A percentile compares a stretch with the other conserved stretches of the same genome.
Evolutionary conservation across 2,797 vertebrate species (phyloP).

Genomic region (Poeciliopsis turneri): DNA sequence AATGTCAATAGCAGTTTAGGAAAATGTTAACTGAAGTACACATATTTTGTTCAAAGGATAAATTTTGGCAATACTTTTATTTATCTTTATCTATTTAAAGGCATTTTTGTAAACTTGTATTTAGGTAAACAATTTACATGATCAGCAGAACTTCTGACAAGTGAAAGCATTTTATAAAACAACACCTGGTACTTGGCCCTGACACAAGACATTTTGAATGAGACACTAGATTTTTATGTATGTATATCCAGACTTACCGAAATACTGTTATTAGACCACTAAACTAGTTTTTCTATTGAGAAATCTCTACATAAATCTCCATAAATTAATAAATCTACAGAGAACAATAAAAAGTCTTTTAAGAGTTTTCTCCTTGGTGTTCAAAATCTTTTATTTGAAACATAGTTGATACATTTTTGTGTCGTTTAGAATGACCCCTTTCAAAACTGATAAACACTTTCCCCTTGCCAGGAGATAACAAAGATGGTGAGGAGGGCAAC

Average conservation of each 20-base stretch:
- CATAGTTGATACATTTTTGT: background rate
- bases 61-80: background rate
- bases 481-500: conserved; percentile 94
- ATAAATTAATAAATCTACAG: background rate
- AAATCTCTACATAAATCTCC: background rate
- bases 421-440: background rate
- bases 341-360: background rate
- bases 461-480: conserved; percentile 86
- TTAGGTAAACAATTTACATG: background rate
- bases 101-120: background rate
- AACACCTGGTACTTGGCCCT: background rate
- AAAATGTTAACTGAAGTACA: background rate
- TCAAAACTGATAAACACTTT: background rate
- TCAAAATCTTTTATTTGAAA: background rate
- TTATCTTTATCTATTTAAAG: background rate
- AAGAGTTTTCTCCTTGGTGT: background rate
- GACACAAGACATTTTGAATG: background rate
- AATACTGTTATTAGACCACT: background rate
- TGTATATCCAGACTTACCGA: background rate
- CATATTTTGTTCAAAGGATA: background rate
- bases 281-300: background rate
- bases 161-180: background rate
- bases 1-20: background rate
- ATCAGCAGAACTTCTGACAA: background rate
- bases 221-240: background rate